Evolutionary conservation across 2,888 invertebrate genomes (phyloP).

Genomic region (Rapana venosa): DNA sequence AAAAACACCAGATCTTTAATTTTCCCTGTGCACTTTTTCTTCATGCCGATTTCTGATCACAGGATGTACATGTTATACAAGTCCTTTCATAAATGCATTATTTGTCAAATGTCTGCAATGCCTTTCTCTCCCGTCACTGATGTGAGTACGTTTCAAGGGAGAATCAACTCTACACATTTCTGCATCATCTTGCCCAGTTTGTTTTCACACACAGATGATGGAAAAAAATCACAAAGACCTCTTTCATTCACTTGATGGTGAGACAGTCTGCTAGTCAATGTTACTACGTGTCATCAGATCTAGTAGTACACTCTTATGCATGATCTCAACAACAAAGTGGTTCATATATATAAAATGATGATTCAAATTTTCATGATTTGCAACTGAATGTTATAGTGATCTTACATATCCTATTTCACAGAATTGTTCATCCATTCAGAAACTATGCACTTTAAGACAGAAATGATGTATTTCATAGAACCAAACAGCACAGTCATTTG

Average conservation of each 20-base stretch:
- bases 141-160: too few species aligned
- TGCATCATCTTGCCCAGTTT: too few species aligned
- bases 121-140: too few species aligned
- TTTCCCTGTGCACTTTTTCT: too few species aligned
- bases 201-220: too few species aligned
- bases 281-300: slow-evolving; percentile 20
- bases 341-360: neutral
- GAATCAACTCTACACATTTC: too few species aligned
- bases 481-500: too few species aligned
- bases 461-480: neutral
- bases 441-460: neutral
- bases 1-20: too few species aligned
- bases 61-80: too few species aligned
- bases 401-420: neutral
- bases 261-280: slow-evolving; percentile 26
- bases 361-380: neutral
- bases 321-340: neutral
- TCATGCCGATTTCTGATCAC: too few species aligned
- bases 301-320: neutral
- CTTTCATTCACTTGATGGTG: slow-evolving; percentile 2
- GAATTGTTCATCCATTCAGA: neutral
- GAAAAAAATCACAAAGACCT: neutral
- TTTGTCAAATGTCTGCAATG: too few species aligned
- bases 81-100: too few species aligned
- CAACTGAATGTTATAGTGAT: neutral